A percentile compares a stretch with the other conserved stretches of the same genome.
Conservation (phyloP, 2,797 vertebrate species). For the Mastacembelus armatus region DNA sequence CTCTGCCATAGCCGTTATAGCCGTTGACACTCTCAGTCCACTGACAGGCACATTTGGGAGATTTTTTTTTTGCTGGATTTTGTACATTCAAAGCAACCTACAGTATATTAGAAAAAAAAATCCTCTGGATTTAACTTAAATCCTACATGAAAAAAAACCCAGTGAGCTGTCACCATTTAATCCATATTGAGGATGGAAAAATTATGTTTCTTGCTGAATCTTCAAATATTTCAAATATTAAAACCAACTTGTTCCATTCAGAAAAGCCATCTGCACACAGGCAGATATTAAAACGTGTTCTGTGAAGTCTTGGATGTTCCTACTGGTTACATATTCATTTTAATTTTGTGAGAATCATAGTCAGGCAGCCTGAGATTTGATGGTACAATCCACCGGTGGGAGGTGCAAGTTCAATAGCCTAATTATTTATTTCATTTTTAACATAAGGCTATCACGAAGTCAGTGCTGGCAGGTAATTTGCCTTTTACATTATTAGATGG, state of each 20-base stretch:
- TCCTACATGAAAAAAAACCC: slow-evolving; percentile 76
- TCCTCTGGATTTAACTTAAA: slow-evolving; percentile 70
- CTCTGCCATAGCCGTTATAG: background rate
- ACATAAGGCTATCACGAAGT: slow-evolving; percentile 32
- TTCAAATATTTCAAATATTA: slow-evolving; percentile 77
- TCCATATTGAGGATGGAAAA: slow-evolving; percentile 54
- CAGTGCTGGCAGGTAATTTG: slow-evolving; percentile 33
- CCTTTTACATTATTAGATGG: slow-evolving; percentile 14
- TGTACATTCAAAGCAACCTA: slow-evolving; percentile 63
- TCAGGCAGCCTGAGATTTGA: slow-evolving; percentile 38
- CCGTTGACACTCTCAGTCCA: slow-evolving; percentile 14
- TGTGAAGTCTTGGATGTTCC: slow-evolving; percentile 59
- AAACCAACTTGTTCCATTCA: slow-evolving; percentile 68
- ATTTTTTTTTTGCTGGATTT: slow-evolving; percentile 37
- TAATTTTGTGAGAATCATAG: slow-evolving; percentile 68
- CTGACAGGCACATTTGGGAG: slow-evolving; percentile 21
- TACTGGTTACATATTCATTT: slow-evolving; percentile 61
- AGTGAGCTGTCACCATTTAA: slow-evolving; percentile 74
- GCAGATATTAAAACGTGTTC: slow-evolving; percentile 65
- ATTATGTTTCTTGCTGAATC: slow-evolving; percentile 75
- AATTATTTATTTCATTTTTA: slow-evolving; percentile 40
- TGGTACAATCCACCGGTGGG: slow-evolving; percentile 29
- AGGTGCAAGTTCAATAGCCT: slow-evolving; percentile 26
- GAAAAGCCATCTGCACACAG: slow-evolving; percentile 59
- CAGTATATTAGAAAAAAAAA: slow-evolving; percentile 45